Conservation (phyloP, 2,797 vertebrate species). For the Enteromius mattozi region DNA sequence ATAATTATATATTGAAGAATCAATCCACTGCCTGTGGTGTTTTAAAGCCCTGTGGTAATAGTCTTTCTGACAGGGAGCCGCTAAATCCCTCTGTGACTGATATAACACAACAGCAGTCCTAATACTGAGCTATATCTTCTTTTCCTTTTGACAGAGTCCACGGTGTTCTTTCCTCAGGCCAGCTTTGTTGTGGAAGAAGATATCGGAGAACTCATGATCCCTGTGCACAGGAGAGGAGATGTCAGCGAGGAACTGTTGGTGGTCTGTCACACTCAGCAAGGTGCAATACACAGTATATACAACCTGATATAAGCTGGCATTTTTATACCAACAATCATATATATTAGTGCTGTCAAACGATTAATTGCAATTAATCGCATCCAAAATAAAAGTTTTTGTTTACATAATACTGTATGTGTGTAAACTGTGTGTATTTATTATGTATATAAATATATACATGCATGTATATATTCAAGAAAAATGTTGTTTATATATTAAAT, state of each 20-base stretch:
- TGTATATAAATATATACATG: no score
- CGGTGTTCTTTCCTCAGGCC: slow-evolving; percentile 88
- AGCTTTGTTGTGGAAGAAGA: slow-evolving; percentile 86
- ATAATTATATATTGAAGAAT: slow-evolving; percentile 51
- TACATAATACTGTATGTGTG: no score
- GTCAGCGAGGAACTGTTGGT: slow-evolving; percentile 92
- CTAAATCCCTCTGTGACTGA: slow-evolving; percentile 38
- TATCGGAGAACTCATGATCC: slow-evolving; percentile 88
- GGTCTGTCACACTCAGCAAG: slow-evolving; percentile 92
- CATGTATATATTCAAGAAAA: no score
- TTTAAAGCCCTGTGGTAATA: slow-evolving; percentile 28
- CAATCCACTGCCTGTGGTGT: slow-evolving; percentile 21
- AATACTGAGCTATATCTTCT: slow-evolving; percentile 40
- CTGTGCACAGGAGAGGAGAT: slow-evolving; percentile 89
- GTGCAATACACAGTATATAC: slow-evolving; percentile 69
- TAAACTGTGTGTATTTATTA: no score
- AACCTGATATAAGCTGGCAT: background rate
- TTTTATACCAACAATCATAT: background rate
- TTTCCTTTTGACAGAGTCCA: slow-evolving; percentile 79
- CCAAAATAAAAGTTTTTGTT: no score
- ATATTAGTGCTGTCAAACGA: no score
- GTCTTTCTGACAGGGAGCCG: slow-evolving; percentile 30
- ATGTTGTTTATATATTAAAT: no score
- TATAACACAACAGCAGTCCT: slow-evolving; percentile 24
- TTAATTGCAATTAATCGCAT: no score